A percentile compares a stretch with the other conserved stretches of the same genome.
Conservation (phyloP, 2,797 vertebrate genomes). For the Tapera naevia region DNA sequence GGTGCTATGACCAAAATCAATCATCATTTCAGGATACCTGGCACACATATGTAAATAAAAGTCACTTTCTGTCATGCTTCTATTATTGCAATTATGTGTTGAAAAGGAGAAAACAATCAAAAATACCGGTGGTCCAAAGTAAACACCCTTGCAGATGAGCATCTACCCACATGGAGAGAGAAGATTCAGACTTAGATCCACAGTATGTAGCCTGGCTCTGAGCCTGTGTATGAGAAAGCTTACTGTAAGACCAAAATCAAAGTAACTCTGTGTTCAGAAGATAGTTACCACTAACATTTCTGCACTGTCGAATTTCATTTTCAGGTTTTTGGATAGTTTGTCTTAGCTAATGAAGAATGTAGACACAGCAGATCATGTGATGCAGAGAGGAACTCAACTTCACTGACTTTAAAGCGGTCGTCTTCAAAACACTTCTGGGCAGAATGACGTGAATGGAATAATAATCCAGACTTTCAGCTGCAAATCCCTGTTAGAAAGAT, state of each 20-base stretch:
- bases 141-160: conserved; percentile 20
- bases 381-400: neutral
- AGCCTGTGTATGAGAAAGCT: neutral
- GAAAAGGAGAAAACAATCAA: neutral
- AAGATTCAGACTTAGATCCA: neutral
- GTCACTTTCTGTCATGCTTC: neutral
- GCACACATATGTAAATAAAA: neutral
- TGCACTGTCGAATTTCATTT: neutral
- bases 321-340: conserved; percentile 19
- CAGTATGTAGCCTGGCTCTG: neutral
- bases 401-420: neutral
- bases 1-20: neutral
- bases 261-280: conserved; percentile 1
- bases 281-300: neutral
- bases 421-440: neutral
- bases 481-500: neutral
- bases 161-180: neutral
- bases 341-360: conserved; percentile 19
- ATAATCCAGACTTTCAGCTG: neutral
- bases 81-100: neutral
- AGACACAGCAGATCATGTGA: neutral
- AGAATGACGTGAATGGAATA: neutral
- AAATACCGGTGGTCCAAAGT: neutral
- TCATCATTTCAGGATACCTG: neutral
- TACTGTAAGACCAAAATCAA: conserved; percentile 23